Evolutionary conservation across 2,113 vertebrate genomes (phyloP).

Genomic region (Phyllostomus hastatus): DNA sequence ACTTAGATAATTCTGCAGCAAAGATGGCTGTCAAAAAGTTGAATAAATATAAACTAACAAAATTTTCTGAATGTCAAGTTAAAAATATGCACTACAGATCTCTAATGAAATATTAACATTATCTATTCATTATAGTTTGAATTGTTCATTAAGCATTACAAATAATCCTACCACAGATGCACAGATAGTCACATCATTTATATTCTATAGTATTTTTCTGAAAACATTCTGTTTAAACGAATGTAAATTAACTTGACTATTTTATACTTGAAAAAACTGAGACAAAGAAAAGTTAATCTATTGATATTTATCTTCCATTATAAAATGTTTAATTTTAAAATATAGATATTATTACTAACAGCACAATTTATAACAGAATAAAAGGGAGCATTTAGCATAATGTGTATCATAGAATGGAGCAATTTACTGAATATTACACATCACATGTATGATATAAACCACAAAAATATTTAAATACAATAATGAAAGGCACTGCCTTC

Average conservation of each 20-base stretch:
- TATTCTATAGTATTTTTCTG: neutral
- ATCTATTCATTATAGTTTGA: constrained; percentile 15
- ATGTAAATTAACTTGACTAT: neutral
- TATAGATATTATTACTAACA: neutral
- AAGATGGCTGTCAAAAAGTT: neutral
- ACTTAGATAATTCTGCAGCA: neutral
- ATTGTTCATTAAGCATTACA: neutral
- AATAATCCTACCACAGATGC: neutral
- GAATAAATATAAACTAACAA: neutral
- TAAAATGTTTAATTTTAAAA: constrained; percentile 21
- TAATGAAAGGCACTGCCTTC: neutral
- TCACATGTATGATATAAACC: neutral
- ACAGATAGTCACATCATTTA: neutral
- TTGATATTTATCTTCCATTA: neutral
- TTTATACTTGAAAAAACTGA: neutral
- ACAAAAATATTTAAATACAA: neutral
- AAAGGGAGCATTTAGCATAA: neutral
- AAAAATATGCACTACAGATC: constrained; percentile 11
- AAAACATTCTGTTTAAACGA: neutral
- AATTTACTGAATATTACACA: constrained; percentile 27
- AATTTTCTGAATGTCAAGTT: neutral
- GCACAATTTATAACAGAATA: constrained; percentile 4
- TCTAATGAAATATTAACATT: neutral
- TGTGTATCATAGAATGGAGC: neutral
- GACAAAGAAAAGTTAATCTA: neutral